Evolutionary conservation across 2,888 invertebrate genomes (phyloP).

Genomic region (Eledona agricola): DNA sequence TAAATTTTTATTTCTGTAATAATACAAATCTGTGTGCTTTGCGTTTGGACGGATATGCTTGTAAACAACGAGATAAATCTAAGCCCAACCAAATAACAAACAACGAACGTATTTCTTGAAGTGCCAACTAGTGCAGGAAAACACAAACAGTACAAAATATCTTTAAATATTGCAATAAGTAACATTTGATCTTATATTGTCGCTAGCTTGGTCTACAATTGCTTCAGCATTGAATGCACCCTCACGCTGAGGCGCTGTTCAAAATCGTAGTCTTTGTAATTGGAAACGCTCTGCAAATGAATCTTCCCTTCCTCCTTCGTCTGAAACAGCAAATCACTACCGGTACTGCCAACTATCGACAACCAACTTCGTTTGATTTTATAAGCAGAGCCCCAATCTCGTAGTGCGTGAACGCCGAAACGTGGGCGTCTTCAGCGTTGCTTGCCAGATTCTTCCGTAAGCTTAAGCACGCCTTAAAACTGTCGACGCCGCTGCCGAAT

Average conservation of each 20-base stretch:
- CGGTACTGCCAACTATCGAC: constrained; percentile 2
- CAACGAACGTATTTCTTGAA: neutral
- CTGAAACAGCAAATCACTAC: constrained; percentile 56
- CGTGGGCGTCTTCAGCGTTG: constrained; percentile 64
- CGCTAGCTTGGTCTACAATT: constrained; percentile 39
- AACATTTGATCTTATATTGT: constrained; percentile 21
- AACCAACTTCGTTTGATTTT: constrained; percentile 53
- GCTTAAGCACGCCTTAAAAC: constrained; percentile 60
- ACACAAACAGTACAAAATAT: constrained; percentile 19
- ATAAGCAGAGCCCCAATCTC: constrained; percentile 68
- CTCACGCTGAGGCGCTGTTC: constrained; percentile 71
- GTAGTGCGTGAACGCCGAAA: constrained; percentile 72
- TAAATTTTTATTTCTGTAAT: too few species aligned
- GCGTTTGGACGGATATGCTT: neutral
- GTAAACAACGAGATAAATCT: neutral
- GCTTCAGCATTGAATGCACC: constrained; percentile 67
- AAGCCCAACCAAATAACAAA: neutral
- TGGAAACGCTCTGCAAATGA: constrained; percentile 64
- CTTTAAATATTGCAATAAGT: constrained; percentile 15
- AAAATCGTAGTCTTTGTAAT: constrained; percentile 73
- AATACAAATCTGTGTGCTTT: too few species aligned
- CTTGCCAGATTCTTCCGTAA: constrained; percentile 47
- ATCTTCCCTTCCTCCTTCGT: constrained; percentile 65
- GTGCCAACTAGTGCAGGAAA: constrained; percentile 12
- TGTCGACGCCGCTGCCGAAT: constrained; percentile 55